Evolutionary conservation across 2,113 vertebrate genomes (phyloP), one percentile per base, ranked within the genome.

Genomic region (Fulmarus glacialis): DNA sequence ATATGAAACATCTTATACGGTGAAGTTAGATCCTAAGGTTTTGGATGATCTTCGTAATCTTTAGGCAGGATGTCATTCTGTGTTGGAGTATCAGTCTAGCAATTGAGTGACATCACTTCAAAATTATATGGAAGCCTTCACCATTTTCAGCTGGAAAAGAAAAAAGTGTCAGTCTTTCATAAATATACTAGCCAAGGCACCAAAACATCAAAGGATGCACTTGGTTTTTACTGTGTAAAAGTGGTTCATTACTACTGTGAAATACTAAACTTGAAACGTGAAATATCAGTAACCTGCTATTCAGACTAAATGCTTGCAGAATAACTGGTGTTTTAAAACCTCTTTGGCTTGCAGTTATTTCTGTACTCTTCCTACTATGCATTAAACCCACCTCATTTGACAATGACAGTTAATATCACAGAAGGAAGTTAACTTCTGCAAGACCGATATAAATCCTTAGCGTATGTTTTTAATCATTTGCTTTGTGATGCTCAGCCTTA

Each of bases 51-150:
- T 98, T 97, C 90, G 48, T 96, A 92, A 95, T 94, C 95, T 97
- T 97, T 95, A 97, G 97, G 97, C 88, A 89, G 97, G 98, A 97
- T 97, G 98, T 97, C 94, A 86, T 96, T 98, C 97, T 95, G 97
- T 82, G 3, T 27, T 96, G 94, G 93, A 96, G 67, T 91, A 94
- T 47, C 73, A 94, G 92, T 94, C 96, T 89, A 91, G 94, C 87
- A 84, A 52, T 43, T 4, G 4, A 93, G 89, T 89, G 95, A 90
- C 56, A 64, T 99, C 99, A 99, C 97, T 99, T 99, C 98, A 99
- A 92, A 97, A 99, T 99, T 96, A 99, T 99, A 97, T 99, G 99
- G 98, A 99, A 98, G 93, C 99, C 99, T 97, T 99, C 99, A 66
- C 98, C 98, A 93, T 99, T 98, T 98, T 99, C 99, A 98, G 99